phyloP scores from a whole-genome alignment of 2,113 vertebrate species.

The Prolemur simus region DNA sequence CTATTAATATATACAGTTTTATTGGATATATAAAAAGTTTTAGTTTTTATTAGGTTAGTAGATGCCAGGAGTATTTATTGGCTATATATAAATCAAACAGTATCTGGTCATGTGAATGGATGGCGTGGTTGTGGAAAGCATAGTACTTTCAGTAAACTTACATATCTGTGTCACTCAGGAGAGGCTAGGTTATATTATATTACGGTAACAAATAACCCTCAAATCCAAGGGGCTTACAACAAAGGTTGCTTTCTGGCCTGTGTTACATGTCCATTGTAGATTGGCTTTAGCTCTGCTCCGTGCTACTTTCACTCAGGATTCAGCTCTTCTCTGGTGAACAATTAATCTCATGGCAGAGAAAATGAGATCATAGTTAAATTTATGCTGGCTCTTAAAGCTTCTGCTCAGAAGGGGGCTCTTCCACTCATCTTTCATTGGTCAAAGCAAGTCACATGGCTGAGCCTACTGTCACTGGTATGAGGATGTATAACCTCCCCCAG shows the following conservation, averaged over 20 bases:
- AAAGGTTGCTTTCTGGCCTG: background rate
- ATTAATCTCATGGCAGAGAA: background rate
- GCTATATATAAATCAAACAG: background rate
- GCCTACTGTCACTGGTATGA: background rate
- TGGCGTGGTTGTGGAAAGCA: background rate
- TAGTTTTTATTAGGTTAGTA: slow-evolving; percentile 5
- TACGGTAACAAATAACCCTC: background rate
- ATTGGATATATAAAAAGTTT: background rate
- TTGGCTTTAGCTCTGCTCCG: background rate
- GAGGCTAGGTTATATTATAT: background rate
- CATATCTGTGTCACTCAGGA: background rate
- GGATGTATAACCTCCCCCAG: background rate
- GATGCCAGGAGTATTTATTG: background rate
- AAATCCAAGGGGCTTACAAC: background rate
- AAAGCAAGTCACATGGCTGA: background rate
- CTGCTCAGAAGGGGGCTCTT: background rate
- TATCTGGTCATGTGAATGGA: background rate
- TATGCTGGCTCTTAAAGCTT: background rate
- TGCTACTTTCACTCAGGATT: background rate
- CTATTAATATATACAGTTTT: background rate
- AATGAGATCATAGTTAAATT: background rate
- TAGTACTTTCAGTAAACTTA: background rate
- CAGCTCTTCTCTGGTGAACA: background rate
- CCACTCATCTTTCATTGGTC: background rate
- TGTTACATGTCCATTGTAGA: background rate